Conservation (phyloP, 2,888 invertebrate species). For the Agrochola lota region DNA sequence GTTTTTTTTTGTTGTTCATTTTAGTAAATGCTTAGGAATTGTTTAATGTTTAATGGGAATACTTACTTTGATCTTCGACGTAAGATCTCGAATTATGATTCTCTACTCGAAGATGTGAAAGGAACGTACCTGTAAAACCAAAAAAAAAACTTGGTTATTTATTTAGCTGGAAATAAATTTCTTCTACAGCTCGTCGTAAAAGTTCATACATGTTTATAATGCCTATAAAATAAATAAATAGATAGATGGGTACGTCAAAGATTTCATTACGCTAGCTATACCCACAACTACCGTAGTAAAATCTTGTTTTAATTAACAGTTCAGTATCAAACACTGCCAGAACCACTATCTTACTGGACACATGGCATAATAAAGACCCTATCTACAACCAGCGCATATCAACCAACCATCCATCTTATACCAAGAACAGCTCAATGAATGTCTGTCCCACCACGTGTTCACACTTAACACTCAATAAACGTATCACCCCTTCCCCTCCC, state of each 20-base stretch:
- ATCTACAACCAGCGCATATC: neutral
- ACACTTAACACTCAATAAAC: constrained; percentile 57
- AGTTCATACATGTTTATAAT: constrained; percentile 1
- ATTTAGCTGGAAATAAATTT: neutral
- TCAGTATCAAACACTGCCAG: neutral
- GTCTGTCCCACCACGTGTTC: constrained; percentile 45
- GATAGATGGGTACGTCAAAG: too few species aligned
- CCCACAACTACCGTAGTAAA: neutral
- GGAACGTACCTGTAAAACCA: constrained; percentile 58
- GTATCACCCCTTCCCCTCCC: neutral
- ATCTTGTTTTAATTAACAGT: neutral
- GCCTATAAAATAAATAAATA: neutral
- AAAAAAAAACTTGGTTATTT: constrained; percentile 28
- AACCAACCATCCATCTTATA: constrained; percentile 25
- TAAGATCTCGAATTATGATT: constrained; percentile 22
- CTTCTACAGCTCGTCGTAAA: neutral
- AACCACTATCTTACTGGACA: too few species aligned
- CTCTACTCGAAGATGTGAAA: constrained; percentile 9
- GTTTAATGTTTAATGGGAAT: constrained; percentile 41
- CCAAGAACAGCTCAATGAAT: constrained; percentile 40
- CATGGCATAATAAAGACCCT: neutral
- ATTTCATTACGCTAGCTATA: neutral
- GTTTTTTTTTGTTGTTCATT: constrained; percentile 30
- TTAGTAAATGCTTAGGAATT: constrained; percentile 40
- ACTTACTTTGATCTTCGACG: constrained; percentile 60